Percentiles rank a stretch among this genome's conserved stretches.
Evolutionary conservation across 2,797 vertebrate species (phyloP).

Genomic region (Limnodromus scolopaceus): DNA sequence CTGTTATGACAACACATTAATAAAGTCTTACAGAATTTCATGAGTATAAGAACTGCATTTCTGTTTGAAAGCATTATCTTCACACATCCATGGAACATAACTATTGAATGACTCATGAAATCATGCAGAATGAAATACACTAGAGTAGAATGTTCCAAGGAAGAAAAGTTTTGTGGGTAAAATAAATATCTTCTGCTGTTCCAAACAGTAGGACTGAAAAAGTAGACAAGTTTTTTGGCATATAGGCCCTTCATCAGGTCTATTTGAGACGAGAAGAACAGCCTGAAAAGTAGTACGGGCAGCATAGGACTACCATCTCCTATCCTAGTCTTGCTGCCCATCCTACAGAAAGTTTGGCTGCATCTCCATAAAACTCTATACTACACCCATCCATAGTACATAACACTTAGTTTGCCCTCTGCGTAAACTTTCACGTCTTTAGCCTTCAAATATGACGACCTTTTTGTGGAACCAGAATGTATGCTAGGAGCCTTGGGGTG

Average conservation of each 20-base stretch:
- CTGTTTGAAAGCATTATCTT: constrained; percentile 9
- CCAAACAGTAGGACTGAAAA: background rate
- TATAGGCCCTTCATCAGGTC: background rate
- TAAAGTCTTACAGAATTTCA: constrained; percentile 10
- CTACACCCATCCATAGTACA: background rate
- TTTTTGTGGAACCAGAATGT: background rate
- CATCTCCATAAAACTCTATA: background rate
- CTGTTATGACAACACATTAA: constrained; percentile 6
- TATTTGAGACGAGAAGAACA: background rate
- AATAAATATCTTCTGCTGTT: background rate
- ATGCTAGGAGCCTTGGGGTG: background rate
- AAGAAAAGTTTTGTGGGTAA: background rate
- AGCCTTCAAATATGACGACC: background rate
- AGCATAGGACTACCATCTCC: background rate
- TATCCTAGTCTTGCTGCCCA: background rate
- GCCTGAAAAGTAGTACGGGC: background rate
- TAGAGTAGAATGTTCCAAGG: background rate
- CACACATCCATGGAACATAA: background rate
- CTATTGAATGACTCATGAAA: constrained; percentile 28
- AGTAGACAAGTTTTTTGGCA: background rate
- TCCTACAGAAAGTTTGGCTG: background rate
- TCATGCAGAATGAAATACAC: background rate
- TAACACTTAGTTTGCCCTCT: background rate
- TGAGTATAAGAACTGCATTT: background rate
- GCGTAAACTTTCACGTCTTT: background rate